Base-by-base conservation (phyloP, 2,113 vertebrate species). In the Urocitellus parryii region DNA sequence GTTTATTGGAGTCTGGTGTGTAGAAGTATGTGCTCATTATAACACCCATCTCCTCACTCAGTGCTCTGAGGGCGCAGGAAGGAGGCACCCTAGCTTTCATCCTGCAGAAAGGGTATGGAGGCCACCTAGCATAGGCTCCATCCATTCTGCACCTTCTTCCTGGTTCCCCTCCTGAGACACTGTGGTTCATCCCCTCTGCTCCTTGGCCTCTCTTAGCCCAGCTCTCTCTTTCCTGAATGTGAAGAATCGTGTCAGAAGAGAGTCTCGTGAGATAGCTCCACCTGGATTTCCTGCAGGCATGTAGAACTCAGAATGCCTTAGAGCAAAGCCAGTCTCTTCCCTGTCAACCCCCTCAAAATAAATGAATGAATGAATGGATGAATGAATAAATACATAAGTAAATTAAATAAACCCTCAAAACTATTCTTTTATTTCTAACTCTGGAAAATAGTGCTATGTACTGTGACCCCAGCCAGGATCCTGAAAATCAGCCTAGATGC, bases 151-250 rank as follows among this genome's bases (percentile, higher is more conserved):
- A 3, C 0, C 18, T 24, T 73, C 63, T 61, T 85, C 9, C 53
- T 18, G 10, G 20, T 10, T 70, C n/a, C 53, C 61, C 37, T 37
- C n/a, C 42, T n/a, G 29, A 27, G 14, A 10, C 4, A 22, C 29
- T 1, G 0, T 13, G 87, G n/a, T 81, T 61, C 25, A 10, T 17
- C 45, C 37, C 42, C 51, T 42, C 37, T 27, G 53, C 1, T 81
- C 53, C 22, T 22, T 0, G 5, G 3, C 17, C 39, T 53, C 22
- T 74, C 29, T 80, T 29, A 42, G 25, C 25, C 53, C n/a, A 18
- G 63, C 39, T 96, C 18, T 61, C 29, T 27, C 67, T 88, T 29
- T 65, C 37, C 45, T 93, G 72, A 94, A 68, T 53, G 45, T 58
- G 8, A 72, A 58, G 45, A 78, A 51, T 90, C 45, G 53, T 74